Conservation (phyloP, 2,888 invertebrate species). For the Amiota mariae region DNA sequence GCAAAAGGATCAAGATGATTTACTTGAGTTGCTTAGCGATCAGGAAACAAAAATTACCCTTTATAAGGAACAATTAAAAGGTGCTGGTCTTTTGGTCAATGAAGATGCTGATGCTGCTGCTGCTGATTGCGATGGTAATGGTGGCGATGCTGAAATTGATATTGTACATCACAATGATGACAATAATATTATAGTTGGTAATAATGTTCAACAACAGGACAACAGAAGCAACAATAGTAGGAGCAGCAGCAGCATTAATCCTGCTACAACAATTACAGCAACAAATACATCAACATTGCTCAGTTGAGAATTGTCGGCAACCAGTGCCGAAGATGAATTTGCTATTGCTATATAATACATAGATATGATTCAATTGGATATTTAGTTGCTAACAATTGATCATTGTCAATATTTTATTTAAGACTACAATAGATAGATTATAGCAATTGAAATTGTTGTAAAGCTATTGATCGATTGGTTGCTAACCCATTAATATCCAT, state of each 20-base stretch:
- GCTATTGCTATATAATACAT: too few relatives aligned
- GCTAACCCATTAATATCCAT: too few relatives aligned
- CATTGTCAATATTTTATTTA: too few relatives aligned
- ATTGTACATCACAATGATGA: neutral
- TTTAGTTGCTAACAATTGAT: too few relatives aligned
- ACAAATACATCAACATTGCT: slow-evolving; percentile 17
- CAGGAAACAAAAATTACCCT: slow-evolving; percentile 83
- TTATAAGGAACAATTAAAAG: slow-evolving; percentile 77
- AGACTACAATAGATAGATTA: too few relatives aligned
- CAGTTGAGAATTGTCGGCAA: slow-evolving; percentile 29
- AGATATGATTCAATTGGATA: too few relatives aligned
- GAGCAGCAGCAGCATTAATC: neutral
- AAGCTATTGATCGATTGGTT: too few relatives aligned
- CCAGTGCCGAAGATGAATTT: slow-evolving; percentile 19
- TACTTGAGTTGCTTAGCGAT: slow-evolving; percentile 90
- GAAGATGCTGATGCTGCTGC: slow-evolving; percentile 65
- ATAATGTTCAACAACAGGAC: neutral
- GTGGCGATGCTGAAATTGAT: slow-evolving; percentile 29
- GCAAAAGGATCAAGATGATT: slow-evolving; percentile 93
- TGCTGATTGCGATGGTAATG: slow-evolving; percentile 26
- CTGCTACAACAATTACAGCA: slow-evolving; percentile 10
- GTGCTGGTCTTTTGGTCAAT: slow-evolving; percentile 72
- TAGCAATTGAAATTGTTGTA: too few relatives aligned
- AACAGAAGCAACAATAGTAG: neutral
- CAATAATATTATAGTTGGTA: neutral